Base-by-base conservation (phyloP, 2,888 invertebrate genomes). In the Heptascelio sp. region DNA sequence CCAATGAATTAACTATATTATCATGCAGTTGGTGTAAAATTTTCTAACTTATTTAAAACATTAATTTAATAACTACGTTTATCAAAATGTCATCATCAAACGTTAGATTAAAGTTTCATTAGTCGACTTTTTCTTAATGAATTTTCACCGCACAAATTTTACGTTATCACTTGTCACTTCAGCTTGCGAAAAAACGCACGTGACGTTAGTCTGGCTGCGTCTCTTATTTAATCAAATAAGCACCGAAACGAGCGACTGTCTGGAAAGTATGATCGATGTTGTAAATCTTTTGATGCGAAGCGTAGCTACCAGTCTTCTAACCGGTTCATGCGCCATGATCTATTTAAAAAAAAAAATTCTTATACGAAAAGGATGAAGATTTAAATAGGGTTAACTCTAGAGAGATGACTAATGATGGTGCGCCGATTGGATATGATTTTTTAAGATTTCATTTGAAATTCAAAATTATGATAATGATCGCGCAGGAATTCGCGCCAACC, bases 181-280 rank as follows among this genome's bases (percentile, higher is more conserved):
- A 19, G 60, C 62, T 21, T 21, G 19, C 25, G 43, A 62, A 76
- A 81, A 62, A 76, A 78, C 70, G 65, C 80, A 80, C 71, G 79
- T 76, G 76, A 62, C 67, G 71, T 51, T 23, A 34, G 62, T 62
- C 43, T 51, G 68, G 62, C 78, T 77, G 71, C 46, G 64, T 65
- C 77, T 77, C 82, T 85, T 85, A 85, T 82, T 85, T 80, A 85
- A 85, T 85, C 82, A 82, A 81, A 80, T 80, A 80, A 82, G 80
- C 79, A 80, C 85, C 65, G 70, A 82, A 80, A 82, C 81, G 55
- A 76, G 72, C 73, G 40, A 21, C 65, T 79, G 85, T 85, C 77
- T 72, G 46, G 62, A 25, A 64, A 76, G 59, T 77, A 77, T 85
- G 85, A 85, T 85, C 76, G 85, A 85, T 85, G 82, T 78, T 64